Evolutionary conservation across 1,140 invertebrate genomes (phyloP).

Genomic region (Trichonephila inaurata): DNA sequence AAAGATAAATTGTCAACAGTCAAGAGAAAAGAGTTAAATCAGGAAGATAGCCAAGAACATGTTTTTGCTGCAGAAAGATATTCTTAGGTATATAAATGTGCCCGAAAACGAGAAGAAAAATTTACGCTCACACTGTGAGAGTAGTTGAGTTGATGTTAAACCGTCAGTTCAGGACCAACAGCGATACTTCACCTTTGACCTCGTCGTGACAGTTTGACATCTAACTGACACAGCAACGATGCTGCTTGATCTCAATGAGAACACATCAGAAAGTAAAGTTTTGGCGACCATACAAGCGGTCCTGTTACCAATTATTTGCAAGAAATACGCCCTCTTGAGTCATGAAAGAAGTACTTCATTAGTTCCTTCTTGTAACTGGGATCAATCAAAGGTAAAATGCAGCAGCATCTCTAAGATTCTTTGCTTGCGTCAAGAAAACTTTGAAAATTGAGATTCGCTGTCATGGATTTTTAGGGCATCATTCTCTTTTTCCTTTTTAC

Average conservation of each 20-base stretch:
- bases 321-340: slow-evolving; percentile 17
- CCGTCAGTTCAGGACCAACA: slow-evolving; percentile 17
- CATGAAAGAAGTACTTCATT: slow-evolving; percentile 27
- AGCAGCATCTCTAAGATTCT: not conserved
- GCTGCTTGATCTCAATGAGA: slow-evolving; percentile 4
- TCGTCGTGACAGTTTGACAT: slow-evolving; percentile 22
- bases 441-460: not conserved
- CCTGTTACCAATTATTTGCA: slow-evolving; percentile 27
- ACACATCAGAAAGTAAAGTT: slow-evolving; percentile 22
- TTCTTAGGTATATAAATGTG: slow-evolving; percentile 34
- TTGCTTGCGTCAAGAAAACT: not conserved
- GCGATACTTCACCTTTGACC: slow-evolving; percentile 36
- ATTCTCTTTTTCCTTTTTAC: not conserved
- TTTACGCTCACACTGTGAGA: slow-evolving; percentile 4
- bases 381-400: slow-evolving; percentile 1
- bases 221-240: slow-evolving; percentile 30
- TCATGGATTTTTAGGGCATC: not conserved
- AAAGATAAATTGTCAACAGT: slow-evolving; percentile 14
- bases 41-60: slow-evolving; percentile 26
- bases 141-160: slow-evolving; percentile 18
- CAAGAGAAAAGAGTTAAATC: slow-evolving; percentile 13
- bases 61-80: slow-evolving; percentile 31
- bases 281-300: slow-evolving; percentile 1
- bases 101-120: not conserved
- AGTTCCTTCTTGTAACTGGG: slow-evolving; percentile 15